Conservation (phyloP, 2,797 vertebrate species). For the Cyprinella venusta region DNA sequence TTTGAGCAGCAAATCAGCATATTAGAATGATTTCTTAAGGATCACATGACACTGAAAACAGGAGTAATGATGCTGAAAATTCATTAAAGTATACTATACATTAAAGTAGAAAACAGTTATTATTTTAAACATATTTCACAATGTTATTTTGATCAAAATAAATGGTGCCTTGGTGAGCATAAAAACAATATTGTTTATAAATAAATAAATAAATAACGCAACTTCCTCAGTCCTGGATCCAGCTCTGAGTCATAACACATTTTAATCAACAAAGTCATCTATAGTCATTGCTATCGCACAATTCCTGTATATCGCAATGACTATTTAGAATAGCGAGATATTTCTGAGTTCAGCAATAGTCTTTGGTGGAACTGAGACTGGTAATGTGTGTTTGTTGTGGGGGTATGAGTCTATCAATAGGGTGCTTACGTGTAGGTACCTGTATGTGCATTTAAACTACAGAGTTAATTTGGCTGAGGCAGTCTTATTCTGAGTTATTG, state of each 20-base stretch:
- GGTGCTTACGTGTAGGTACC: background rate
- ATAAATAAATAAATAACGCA: background rate
- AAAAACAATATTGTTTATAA: no score
- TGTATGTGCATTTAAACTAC: background rate
- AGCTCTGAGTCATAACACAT: constrained; percentile 40
- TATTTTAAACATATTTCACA: background rate
- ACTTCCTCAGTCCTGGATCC: constrained; percentile 8
- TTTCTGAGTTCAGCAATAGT: background rate
- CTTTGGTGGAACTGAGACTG: background rate
- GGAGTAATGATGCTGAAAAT: no score
- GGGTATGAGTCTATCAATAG: constrained; percentile 9
- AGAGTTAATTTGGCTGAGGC: constrained; percentile 15
- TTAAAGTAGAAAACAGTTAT: no score
- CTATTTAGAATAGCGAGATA: background rate
- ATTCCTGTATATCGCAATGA: constrained; percentile 13
- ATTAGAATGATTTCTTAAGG: background rate
- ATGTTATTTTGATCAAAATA: background rate
- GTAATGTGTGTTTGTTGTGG: background rate
- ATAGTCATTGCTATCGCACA: background rate
- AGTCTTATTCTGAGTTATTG: constrained; percentile 32
- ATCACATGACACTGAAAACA: no score
- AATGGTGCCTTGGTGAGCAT: background rate
- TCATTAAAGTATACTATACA: no score
- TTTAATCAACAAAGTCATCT: constrained; percentile 31
- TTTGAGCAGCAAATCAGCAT: background rate